Evolutionary conservation across 64 coral and sea anemone species (phyloP), one percentile per base, ranked within the genome.

Genomic region (Dendronephthya gigantea): DNA sequence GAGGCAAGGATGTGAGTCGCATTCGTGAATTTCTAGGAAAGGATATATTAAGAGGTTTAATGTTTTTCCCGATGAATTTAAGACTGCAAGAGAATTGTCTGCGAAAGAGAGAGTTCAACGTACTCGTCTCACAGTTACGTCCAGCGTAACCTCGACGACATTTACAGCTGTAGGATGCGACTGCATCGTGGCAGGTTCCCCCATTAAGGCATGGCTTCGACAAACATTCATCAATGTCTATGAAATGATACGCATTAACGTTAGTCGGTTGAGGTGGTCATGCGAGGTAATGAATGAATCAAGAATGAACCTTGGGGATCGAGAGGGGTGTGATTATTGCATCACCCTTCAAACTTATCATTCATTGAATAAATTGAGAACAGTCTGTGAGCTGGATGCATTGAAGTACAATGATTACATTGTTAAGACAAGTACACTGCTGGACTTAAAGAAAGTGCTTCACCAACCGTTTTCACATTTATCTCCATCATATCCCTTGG

Each of bases 171-270:
- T 88, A 88, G 17, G 85, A 90, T 83, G 90, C 90, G 0, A 90
- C 13, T 22, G 68, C 65, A 29, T 94, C 92, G 0, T 86, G 85
- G 31, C 92, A 94, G 35, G 89, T 94, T n/a, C 39, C 92, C 35
- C 90, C 90, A 35, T 94, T 90, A 35, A 88, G 72, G 50, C 92
- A 94, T 70, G 92, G 92, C 35, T 82, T 40, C 30, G 35, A 68
- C 27, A 84, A 69, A 39, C 92, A 94, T 35, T 94, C 92, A 39
- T 94, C 86, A 65, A 94, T 90, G 40, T 90, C 72, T 79, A 79
- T 17, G 30, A 79, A 33, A 79, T 34, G 36, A 34, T 79, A 29
- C 15, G n/a, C n/a, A n/a, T n/a, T n/a, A n/a, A n/a, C n/a, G 5
- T 62, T 23, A 62, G 19, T n/a, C 25, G 19, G 25, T 2, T 62